phyloP scores from a whole-genome alignment of 2,797 vertebrate species.

The Columba guinea region DNA sequence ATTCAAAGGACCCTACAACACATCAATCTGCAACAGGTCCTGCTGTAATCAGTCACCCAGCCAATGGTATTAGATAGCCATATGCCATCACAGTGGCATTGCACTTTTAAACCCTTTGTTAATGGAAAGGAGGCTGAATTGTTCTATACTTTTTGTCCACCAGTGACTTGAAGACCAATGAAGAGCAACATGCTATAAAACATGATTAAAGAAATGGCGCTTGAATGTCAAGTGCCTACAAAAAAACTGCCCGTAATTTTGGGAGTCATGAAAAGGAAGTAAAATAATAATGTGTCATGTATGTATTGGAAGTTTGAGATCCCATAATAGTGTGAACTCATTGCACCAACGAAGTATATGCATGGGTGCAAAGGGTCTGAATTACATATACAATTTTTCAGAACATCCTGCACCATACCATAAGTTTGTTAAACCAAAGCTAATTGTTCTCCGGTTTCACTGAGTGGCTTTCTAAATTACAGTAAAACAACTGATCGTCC shows the following conservation, averaged over 20 bases:
- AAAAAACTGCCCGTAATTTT: neutral
- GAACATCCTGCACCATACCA: neutral
- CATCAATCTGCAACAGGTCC: neutral
- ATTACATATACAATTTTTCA: neutral
- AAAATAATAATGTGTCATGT: neutral
- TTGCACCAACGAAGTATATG: neutral
- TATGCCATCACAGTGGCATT: neutral
- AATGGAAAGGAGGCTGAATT: neutral
- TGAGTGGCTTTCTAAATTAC: neutral
- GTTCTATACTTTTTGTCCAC: neutral
- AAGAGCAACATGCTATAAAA: neutral
- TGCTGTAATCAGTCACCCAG: neutral
- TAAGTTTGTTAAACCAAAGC: neutral
- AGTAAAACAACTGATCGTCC: neutral
- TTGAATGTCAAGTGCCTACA: neutral
- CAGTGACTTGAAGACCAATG: neutral
- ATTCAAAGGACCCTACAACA: neutral
- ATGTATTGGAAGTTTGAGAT: neutral
- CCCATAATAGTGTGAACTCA: neutral
- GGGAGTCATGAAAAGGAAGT: neutral
- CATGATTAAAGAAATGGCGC: accelerated
- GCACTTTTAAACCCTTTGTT: neutral
- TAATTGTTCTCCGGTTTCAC: neutral
- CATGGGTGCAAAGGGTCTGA: neutral
- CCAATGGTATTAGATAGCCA: neutral